Base-by-base conservation (phyloP, 2,113 vertebrate species). In the Ochotona princeps region DNA sequence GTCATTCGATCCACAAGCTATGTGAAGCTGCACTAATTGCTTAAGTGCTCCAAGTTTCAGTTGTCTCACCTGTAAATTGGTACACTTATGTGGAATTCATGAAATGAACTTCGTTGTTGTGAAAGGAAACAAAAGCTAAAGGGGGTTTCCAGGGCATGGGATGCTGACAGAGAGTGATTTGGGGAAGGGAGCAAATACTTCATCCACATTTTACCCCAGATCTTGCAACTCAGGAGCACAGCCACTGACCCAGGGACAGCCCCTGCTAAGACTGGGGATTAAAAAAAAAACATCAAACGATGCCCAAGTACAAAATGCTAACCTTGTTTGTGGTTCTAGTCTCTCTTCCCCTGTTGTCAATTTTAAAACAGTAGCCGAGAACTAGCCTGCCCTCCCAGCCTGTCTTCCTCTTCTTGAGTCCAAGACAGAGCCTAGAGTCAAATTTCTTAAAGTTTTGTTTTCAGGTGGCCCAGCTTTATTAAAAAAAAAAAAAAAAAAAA, bases 371-470 rank as follows among this genome's bases (percentile, higher is more conserved):
- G 4, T 89, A 93, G 66, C 80, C 92, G 75, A 88, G 87, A 96
- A 74, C 67, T 72, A 83, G 91, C 80, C 32, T 49, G 9, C 63
- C 49, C 30, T 54, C 11, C 73, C 18, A 12, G 72, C 10, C 76
- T 54, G 17, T 60, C 94, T 97, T 95, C 83, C 91, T 91, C 91
- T 95, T 96, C 87, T 87, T 78, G 54, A 80, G 87, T 84, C 66
- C 30, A 89, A 63, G 35, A 79, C 49, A 61, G 75, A 83, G 60
- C 11, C 47, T 8, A 14, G 1, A 3, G 65, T 14, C 84, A 73
- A 85, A 82, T 73, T 70, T 61, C 65, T 54, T 32, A 32, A 8
- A 8, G 66, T 94, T 86, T 87, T 83, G 15, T 87, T 94, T 94
- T 78, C 76, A 94, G 54, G 47, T 49, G 17, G 30, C 4, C 63